Base-by-base conservation (phyloP, 2,888 invertebrate genomes). In the Anticlea derivata region DNA sequence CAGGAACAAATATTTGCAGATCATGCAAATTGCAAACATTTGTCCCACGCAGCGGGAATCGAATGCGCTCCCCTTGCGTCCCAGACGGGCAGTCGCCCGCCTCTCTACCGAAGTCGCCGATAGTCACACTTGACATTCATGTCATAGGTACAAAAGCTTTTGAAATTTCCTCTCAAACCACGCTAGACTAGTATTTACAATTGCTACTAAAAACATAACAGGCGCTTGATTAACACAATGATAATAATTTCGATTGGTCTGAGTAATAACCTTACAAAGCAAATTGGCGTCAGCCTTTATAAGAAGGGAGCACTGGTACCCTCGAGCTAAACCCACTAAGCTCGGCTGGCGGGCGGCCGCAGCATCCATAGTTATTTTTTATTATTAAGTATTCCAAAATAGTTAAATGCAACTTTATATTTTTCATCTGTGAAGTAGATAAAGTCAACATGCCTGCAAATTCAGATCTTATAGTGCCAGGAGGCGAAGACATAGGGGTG, bases 211-310 rank as follows among this genome's bases (percentile, higher is more conserved):
- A 4, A 3, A 17, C 17, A 3, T 17, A 3, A 3, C 17, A 17
- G 17, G 17, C 17, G 17, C 17, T 17, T 17, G 17, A 17, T 17
- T 2, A 17, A 17, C 4, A 4, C 17, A 4, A 17, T 3, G 17
- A 3, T 17, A 17, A 7, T 22, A 2, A 33, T 13, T 22, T 22
- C 20, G 12, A 22, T 34, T 34, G 34, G 38, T 26, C 33, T n/a
- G 20, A 33, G 54, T 65, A 60, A 58, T 66, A 86, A 86, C 89
- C 86, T 88, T 86, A 83, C 71, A 61, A 75, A 81, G 81, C 77
- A 79, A 81, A 83, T 75, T 86, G 87, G 78, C 80, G 75, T 62
- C 63, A 70, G 63, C 60, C 70, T 89, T 88, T 90, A 86, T 88
- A 90, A 88, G 87, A 86, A 85, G 81, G 85, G 75, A 72, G 63